Evolutionary conservation across 1,140 invertebrate species (phyloP).

Genomic region (Cecropterus lyciades): DNA sequence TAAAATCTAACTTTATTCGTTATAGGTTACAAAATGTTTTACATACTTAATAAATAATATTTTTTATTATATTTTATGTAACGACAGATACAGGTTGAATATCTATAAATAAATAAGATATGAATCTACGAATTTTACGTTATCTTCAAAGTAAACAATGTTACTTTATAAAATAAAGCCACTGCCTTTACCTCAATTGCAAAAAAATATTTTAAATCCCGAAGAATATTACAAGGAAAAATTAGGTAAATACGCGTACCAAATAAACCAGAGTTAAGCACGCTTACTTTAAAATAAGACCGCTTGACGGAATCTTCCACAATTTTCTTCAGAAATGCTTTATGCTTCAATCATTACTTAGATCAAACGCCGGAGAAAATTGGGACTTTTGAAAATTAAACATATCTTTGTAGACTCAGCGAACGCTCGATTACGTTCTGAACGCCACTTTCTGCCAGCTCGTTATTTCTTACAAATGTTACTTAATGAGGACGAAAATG

Average conservation of each 20-base stretch:
- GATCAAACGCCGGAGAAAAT: conserved; percentile 23
- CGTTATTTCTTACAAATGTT: conserved; percentile 21
- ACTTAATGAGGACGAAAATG: conserved; percentile 14
- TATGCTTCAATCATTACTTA: conserved; percentile 15
- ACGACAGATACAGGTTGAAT: too few relatives aligned
- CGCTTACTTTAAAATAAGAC: conserved; percentile 4
- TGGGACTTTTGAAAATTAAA: conserved; percentile 17
- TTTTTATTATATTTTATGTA: too few relatives aligned
- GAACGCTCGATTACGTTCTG: conserved; percentile 13
- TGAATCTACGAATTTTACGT: too few relatives aligned
- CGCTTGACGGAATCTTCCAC: conserved; percentile 4
- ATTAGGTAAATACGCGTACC: conserved; percentile 1
- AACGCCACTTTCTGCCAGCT: conserved; percentile 9
- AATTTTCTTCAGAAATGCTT: conserved; percentile 11
- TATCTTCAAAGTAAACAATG: too few relatives aligned
- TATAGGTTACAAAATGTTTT: too few relatives aligned
- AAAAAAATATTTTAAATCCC: neutral
- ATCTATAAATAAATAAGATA: too few relatives aligned
- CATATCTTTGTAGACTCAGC: conserved; percentile 26
- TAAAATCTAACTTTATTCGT: too few relatives aligned
- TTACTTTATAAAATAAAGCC: too few relatives aligned
- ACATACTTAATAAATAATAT: too few relatives aligned
- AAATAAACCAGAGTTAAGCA: conserved; percentile 1
- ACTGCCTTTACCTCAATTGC: too few relatives aligned
- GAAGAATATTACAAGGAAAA: neutral